Evolutionary conservation across 2,888 invertebrate genomes (phyloP).

Genomic region (Sminthurinus aureus): DNA sequence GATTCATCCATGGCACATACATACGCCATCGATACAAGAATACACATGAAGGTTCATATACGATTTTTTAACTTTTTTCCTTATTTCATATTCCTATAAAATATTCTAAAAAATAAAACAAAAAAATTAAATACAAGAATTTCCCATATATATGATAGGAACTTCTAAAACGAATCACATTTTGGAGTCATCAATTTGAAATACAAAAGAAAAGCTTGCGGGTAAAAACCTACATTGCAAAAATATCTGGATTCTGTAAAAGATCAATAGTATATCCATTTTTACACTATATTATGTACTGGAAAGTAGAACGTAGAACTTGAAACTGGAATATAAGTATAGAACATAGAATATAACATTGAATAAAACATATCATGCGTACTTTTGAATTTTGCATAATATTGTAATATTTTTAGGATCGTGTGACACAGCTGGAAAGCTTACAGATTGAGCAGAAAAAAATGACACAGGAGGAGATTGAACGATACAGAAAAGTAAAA

Average conservation of each 20-base stretch:
- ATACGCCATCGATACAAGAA: slow-evolving; percentile 19
- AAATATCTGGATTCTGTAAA: not conserved
- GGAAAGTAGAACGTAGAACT: too few species aligned
- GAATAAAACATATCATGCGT: too few species aligned
- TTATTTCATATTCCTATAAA: too few species aligned
- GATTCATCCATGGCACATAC: slow-evolving; percentile 28
- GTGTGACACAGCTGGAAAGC: slow-evolving; percentile 30
- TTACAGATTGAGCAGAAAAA: slow-evolving; percentile 33
- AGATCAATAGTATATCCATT: too few species aligned
- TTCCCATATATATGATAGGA: not conserved
- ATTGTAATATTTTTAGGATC: not conserved
- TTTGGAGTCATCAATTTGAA: slow-evolving; percentile 37
- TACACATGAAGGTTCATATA: slow-evolving; percentile 20
- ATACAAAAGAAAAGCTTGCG: slow-evolving; percentile 30
- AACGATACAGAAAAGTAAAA: slow-evolving; percentile 32
- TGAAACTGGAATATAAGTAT: too few species aligned
- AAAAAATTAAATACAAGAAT: not conserved
- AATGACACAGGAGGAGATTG: slow-evolving; percentile 19
- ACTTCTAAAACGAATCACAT: slow-evolving; percentile 30
- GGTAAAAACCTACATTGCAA: not conserved
- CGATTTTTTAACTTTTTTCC: too few species aligned
- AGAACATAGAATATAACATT: too few species aligned
- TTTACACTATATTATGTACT: too few species aligned
- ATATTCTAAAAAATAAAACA: too few species aligned
- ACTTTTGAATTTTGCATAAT: too few species aligned